Conservation (phyloP, 1,140 invertebrate species). For the Ptiloglossa arizonensis region DNA sequence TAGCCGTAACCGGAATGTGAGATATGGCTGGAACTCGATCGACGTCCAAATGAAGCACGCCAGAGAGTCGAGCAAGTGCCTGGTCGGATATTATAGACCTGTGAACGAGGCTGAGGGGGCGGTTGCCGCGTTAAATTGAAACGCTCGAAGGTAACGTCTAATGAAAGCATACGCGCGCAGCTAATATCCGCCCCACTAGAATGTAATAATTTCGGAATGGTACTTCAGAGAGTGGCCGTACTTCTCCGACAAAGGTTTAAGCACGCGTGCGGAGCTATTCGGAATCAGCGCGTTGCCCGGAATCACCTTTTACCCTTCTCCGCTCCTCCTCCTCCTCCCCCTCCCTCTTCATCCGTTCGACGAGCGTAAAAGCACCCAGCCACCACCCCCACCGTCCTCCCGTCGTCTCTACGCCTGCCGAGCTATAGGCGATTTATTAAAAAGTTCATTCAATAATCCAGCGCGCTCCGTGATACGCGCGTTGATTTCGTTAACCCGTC, state of each 20-base stretch:
- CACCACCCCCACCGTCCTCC: not conserved
- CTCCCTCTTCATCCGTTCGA: not conserved
- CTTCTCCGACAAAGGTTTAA: slow-evolving; percentile 72
- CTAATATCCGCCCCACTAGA: slow-evolving; percentile 78
- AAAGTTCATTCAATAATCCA: slow-evolving; percentile 44
- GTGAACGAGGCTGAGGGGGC: slow-evolving; percentile 73
- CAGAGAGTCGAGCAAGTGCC: slow-evolving; percentile 76
- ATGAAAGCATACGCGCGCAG: slow-evolving; percentile 79
- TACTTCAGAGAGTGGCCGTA: slow-evolving; percentile 70
- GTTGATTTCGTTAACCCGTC: slow-evolving; percentile 30
- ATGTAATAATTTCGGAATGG: slow-evolving; percentile 81
- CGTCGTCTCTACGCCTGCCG: not conserved
- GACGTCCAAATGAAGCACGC: slow-evolving; percentile 76
- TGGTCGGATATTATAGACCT: slow-evolving; percentile 75
- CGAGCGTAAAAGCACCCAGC: not conserved
- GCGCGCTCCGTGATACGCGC: not conserved
- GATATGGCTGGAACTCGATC: slow-evolving; percentile 76
- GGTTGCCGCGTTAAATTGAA: slow-evolving; percentile 75
- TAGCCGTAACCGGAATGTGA: slow-evolving; percentile 73
- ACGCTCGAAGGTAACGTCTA: slow-evolving; percentile 81
- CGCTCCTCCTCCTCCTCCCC: too few relatives aligned
- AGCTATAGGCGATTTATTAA: slow-evolving; percentile 56
- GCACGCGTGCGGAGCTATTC: slow-evolving; percentile 63
- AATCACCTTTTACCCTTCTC: slow-evolving; percentile 18
- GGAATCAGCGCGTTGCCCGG: slow-evolving; percentile 41